Conservation (phyloP, 2,888 invertebrate genomes). For the Drosophila putrida region DNA sequence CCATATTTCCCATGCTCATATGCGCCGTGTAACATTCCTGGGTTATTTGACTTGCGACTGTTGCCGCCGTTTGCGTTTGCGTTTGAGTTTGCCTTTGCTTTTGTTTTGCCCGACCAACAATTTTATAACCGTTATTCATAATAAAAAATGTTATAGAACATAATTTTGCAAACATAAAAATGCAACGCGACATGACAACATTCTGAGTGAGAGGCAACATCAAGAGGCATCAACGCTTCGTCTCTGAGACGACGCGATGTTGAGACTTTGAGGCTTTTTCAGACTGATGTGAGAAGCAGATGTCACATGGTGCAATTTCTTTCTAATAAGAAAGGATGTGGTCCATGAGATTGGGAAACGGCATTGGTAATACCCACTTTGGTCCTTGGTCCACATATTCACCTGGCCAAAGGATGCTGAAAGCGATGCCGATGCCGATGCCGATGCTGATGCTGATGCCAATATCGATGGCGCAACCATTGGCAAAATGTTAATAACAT, state of each 20-base stretch:
- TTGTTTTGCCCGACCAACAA: conserved; percentile 63
- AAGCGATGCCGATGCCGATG: neutral
- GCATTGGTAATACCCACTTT: conserved; percentile 1
- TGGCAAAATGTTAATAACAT: conserved; percentile 81
- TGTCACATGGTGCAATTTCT: conserved; percentile 67
- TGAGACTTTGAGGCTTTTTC: conserved; percentile 8
- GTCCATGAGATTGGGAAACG: conserved; percentile 18
- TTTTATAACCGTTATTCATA: conserved; percentile 82
- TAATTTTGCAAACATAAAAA: conserved; percentile 83
- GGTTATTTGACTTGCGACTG: conserved; percentile 73
- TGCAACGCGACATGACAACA: conserved; percentile 65
- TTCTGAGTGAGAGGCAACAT: conserved; percentile 6
- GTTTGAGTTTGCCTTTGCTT: conserved; percentile 34
- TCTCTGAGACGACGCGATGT: neutral
- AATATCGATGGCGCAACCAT: conserved; percentile 42
- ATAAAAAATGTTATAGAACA: conserved; percentile 83
- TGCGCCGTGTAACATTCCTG: conserved; percentile 34
- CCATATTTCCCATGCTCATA: conserved; percentile 27
- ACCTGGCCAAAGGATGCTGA: conserved; percentile 25
- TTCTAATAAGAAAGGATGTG: conserved; percentile 75
- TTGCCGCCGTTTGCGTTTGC: conserved; percentile 44
- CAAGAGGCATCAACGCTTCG: conserved; percentile 16
- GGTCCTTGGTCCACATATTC: conserved; percentile 21
- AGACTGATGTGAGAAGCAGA: conserved; percentile 19
- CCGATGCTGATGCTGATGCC: conserved; percentile 5